Base-by-base conservation (phyloP, 2,888 invertebrate species). In the Panopea generosa region DNA sequence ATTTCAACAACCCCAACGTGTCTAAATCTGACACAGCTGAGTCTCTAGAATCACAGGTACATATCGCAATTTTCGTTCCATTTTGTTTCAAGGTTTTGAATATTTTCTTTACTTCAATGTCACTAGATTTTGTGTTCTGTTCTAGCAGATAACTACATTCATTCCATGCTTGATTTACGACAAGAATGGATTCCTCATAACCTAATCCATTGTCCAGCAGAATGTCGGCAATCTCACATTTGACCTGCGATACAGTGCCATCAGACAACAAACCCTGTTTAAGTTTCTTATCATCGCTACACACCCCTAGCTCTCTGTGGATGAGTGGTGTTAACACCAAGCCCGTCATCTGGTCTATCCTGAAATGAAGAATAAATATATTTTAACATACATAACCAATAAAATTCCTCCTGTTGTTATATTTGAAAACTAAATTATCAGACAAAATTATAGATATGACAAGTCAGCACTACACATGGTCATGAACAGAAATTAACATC, bases 61-160 rank as follows among this genome's bases (percentile, higher is more conserved):
- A 93, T 16, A 93, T 89, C 40, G 93, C 93, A 40, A 93, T 90
- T 74, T 93, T 93, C 43, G 93, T 83, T 16, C 91, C 91, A 75
- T 89, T 86, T 24, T 87, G 77, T 69, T 91, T 91, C 56, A 93
- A 84, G 9, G 84, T 84, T 45, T 87, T 78, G 79, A 93, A 93
- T 45, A 89, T 52, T 24, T 57, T 55, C 40, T 84, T 77, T 18
- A 84, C 77, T 52, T 87, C 80, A 24, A 69, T 63, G 55, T 86
- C 86, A 20, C 87, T 65, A 14, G 84, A 45, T 57, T 81, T 79
- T 0, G 84, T 81, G 22, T 78, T 65, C 26, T 70, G 72, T 20
- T 77, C 56, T 18, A 83, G 65, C 6, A 83, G 52, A 27, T 66
- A 53, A 2, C 74, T 73, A 40, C 82, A 82, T 49, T 86, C 83